These are phyloP conservation scores for Ctenomys sociabilis DNA, from an alignment of 2,113 vertebrate species.

Conservation along the genomic window DNA sequence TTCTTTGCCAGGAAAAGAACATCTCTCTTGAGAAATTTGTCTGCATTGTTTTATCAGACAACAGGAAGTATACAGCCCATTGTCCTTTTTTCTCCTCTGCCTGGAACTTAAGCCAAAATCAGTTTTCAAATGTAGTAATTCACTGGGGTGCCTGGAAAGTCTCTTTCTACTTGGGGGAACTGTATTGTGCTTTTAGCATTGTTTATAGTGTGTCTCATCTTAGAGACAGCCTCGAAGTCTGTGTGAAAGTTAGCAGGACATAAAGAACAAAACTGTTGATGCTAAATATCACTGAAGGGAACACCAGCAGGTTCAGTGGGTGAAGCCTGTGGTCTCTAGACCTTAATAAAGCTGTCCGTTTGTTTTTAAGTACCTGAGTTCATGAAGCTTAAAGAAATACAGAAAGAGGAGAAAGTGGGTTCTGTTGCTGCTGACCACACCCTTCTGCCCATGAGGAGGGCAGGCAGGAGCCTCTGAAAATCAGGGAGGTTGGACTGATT, in stretches of 20 bases:
- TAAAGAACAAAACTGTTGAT: background rate
- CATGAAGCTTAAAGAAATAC: background rate
- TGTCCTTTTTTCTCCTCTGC: slow-evolving; percentile 28
- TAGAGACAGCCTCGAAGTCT: background rate
- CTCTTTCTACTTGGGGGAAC: background rate
- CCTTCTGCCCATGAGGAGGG: background rate
- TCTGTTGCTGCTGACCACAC: background rate
- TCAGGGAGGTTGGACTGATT: background rate
- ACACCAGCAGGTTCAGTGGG: background rate
- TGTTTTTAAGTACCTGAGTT: background rate
- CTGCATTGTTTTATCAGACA: slow-evolving; percentile 43
- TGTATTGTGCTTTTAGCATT: background rate
- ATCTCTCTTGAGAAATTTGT: slow-evolving; percentile 23
- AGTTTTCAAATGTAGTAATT: background rate
- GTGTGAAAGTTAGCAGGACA: background rate
- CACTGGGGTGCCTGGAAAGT: background rate
- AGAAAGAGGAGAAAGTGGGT: background rate
- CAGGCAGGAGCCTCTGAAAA: background rate
- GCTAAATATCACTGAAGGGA: background rate
- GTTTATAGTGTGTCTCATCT: background rate
- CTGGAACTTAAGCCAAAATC: slow-evolving; percentile 40
- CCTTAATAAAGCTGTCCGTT: background rate
- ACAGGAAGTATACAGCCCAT: background rate
- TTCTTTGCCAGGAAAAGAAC: background rate
- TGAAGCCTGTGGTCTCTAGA: background rate